phyloP scores from a whole-genome alignment of 2,797 vertebrate genomes.

The Petrocephalus sullivani region DNA sequence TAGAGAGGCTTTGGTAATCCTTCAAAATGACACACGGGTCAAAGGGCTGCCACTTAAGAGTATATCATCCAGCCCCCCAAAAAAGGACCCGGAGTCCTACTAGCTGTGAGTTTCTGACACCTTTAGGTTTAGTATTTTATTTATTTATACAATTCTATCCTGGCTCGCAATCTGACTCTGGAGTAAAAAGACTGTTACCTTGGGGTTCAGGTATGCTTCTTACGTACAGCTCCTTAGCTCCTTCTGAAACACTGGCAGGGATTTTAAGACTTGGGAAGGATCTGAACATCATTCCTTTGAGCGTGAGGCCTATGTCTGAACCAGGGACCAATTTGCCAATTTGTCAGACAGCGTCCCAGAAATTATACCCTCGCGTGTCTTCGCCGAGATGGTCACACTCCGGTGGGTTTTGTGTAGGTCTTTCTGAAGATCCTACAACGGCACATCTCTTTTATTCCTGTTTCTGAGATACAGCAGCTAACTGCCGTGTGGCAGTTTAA shows the following conservation, averaged over 20 bases:
- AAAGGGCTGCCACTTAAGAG: conserved; percentile 53
- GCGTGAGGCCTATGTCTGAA: background rate
- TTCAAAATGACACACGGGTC: conserved; percentile 49
- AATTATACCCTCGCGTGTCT: conserved; percentile 4
- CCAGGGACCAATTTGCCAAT: background rate
- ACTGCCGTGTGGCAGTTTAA: background rate
- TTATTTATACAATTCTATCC: conserved; percentile 25
- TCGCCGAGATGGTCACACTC: conserved; percentile 1
- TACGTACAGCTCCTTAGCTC: background rate
- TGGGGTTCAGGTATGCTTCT: background rate
- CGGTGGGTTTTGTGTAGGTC: background rate
- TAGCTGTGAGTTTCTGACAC: conserved; percentile 36
- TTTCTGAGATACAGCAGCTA: background rate
- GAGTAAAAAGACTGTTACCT: background rate
- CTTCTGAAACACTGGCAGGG: background rate
- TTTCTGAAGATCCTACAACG: background rate
- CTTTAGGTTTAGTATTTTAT: conserved; percentile 20
- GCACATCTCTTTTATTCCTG: background rate
- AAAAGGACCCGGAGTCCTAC: conserved; percentile 38
- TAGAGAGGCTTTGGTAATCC: conserved; percentile 43
- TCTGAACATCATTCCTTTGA: conserved; percentile 1
- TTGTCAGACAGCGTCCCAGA: background rate
- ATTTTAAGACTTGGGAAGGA: background rate
- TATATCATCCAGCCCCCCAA: conserved; percentile 44
- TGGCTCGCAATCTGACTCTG: background rate